phyloP scores from a whole-genome alignment of 2,113 vertebrate genomes.

The Poicephalus gulielmi region DNA sequence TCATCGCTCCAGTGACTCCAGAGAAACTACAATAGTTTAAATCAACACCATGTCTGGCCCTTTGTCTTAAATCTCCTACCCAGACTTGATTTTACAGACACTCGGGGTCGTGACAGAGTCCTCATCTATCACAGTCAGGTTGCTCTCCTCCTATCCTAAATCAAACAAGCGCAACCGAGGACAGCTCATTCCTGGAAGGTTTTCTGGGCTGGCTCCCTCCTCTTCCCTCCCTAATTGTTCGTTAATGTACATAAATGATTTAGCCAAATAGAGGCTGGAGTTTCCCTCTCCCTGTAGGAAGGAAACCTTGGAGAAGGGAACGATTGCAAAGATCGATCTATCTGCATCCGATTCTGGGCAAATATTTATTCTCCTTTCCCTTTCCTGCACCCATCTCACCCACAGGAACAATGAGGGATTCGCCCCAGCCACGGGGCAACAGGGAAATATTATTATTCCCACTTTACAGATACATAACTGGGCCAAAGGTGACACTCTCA shows the following conservation, averaged over 20 bases:
- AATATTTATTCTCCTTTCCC: constrained; percentile 56
- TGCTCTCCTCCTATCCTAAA: constrained; percentile 29
- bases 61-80: constrained; percentile 41
- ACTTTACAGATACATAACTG: neutral
- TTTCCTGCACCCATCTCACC: neutral
- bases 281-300: constrained; percentile 4
- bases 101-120: neutral
- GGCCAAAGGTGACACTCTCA: neutral
- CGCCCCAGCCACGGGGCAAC: accelerated
- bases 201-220: neutral
- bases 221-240: neutral
- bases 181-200: neutral
- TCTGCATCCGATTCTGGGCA: constrained; percentile 23
- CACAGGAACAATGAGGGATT: neutral
- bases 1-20: neutral
- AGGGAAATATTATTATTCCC: neutral
- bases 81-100: constrained; percentile 5
- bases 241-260: constrained; percentile 21
- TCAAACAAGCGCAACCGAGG: neutral
- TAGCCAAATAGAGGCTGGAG: constrained; percentile 37
- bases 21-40: constrained; percentile 35
- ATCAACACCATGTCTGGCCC: neutral
- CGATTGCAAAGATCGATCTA: neutral
- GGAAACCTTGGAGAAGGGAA: neutral
- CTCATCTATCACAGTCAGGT: constrained; percentile 28